These are phyloP conservation scores for Neocrepidodera transversa DNA, from an alignment of 2,888 invertebrate species.

Conservation along the genomic window DNA sequence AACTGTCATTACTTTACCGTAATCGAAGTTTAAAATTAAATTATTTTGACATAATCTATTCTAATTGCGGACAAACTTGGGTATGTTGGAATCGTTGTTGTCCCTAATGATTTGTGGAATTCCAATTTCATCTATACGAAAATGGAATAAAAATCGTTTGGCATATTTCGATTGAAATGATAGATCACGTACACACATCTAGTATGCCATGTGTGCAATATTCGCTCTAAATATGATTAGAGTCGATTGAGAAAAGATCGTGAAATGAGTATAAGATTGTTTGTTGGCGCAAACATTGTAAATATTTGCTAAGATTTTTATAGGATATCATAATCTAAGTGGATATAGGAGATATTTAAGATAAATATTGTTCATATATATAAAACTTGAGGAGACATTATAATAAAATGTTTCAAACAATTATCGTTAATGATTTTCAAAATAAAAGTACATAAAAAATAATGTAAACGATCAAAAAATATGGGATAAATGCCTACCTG, in stretches of 20 bases:
- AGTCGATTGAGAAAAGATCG: not conserved
- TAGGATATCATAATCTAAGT: not conserved
- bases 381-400: no score
- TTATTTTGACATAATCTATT: no score
- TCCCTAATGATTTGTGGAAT: not conserved
- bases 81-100: no score
- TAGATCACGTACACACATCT: slow-evolving; percentile 10
- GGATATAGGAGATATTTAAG: not conserved
- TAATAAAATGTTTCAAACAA: no score
- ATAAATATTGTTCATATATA: no score
- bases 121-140: not conserved
- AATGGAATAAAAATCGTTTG: not conserved
- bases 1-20: no score
- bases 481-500: slow-evolving; percentile 9
- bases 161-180: not conserved
- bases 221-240: slow-evolving; percentile 3
- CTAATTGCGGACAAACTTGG: no score
- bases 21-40: no score
- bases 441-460: no score
- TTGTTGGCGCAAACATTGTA: not conserved
- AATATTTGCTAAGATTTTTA: not conserved
- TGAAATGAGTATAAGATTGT: slow-evolving; percentile 12
- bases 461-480: no score
- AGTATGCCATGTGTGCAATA: slow-evolving; percentile 7
- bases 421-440: no score